Evolutionary conservation across 2,113 vertebrate genomes (phyloP), one percentile per base, ranked within the genome.

Genomic region (Oophaga pumilio): DNA sequence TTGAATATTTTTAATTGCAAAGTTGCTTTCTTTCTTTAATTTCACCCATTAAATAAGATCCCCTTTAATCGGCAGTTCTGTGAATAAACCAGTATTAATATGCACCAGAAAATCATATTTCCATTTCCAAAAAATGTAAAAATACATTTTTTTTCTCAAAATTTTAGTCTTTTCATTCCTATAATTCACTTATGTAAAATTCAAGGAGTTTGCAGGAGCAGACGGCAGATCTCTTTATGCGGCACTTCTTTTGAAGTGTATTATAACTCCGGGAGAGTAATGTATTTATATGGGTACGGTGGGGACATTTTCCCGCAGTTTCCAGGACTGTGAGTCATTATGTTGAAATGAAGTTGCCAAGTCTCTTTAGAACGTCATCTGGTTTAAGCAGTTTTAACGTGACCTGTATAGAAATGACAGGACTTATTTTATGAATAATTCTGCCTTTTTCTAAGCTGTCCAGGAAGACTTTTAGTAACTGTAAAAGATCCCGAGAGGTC

Each of bases 301-400:
- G 62, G 62, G 81, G 50, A 53, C 53, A 83, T 83, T 26, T 24
- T 66, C 22, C 22, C n/a, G 20, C 62, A 15, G 57, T 59, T 26
- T 17, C 49, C n/a, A 8, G 20, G 18, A 5, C 8, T 12, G 13
- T 33, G 77, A 80, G 26, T 83, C 64, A 83, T 83, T 53, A 24
- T 26, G 28, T 4, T 52, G 43, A 68, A 53, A 52, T 69, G 14
- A 15, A 83, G 53, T 68, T 50, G 20, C 64, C 8, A 24, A 26
- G 49, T 49, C 64, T 66, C 80, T 82, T 68, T 53, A 52, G 81
- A 82, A 82, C 68, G 62, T 68, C 81, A 52, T 80, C 56, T 26
- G 77, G 77, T 28, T 80, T 80, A 53, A 68, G 81, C 81, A 26
- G 53, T 57, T 59, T 62, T 52, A 68, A 68, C 22, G 62, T 52